phyloP scores from a whole-genome alignment of 2,888 invertebrate species.

The Agrochola lychnidis region DNA sequence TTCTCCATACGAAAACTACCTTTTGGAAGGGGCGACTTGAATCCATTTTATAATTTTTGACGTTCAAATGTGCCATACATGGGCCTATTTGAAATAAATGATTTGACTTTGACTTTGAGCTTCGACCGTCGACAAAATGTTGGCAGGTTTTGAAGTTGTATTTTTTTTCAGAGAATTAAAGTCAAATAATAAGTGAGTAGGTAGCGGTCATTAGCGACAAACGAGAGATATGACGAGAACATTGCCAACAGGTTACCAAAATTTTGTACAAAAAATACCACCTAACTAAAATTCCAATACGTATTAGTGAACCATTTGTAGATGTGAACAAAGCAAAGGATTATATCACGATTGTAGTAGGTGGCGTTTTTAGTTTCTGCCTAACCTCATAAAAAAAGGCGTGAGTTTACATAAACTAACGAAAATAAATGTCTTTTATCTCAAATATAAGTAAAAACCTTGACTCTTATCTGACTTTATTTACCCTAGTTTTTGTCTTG shows the following conservation, averaged over 20 bases:
- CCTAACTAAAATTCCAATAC: no score
- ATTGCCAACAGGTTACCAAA: neutral
- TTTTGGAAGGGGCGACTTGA: no score
- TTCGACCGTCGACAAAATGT: neutral
- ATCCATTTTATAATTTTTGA: no score
- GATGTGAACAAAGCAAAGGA: no score
- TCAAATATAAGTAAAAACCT: neutral
- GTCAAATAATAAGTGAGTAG: neutral
- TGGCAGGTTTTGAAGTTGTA: neutral
- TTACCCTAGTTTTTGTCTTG: neutral
- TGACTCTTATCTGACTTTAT: neutral
- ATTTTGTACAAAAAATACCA: no score
- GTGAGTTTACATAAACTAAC: no score
- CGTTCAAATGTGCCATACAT: no score
- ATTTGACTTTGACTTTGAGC: no score
- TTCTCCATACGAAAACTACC: no score
- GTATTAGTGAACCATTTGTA: neutral
- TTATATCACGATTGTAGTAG: neutral
- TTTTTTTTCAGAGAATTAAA: neutral
- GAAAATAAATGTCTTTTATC: neutral
- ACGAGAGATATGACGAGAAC: neutral
- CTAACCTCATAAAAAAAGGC: neutral
- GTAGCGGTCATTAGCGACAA: neutral
- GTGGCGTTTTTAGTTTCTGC: neutral
- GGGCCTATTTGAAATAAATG: no score